Evolutionary conservation across 1,140 invertebrate genomes (phyloP).

Genomic region (Chironomus tepperi): DNA sequence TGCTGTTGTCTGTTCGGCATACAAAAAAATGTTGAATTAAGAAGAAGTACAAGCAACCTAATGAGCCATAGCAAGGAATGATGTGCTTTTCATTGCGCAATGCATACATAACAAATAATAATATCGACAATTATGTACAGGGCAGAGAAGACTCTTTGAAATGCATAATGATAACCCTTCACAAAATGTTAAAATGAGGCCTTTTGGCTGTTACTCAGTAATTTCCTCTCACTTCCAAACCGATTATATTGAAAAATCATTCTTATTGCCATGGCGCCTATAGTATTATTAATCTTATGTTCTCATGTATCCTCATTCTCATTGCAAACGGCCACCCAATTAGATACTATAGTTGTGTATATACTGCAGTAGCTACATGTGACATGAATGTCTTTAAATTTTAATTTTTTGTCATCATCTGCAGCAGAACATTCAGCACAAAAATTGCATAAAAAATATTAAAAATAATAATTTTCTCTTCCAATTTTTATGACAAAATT

Average conservation of each 20-base stretch:
- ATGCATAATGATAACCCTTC: conserved; percentile 1
- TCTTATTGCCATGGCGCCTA: neutral
- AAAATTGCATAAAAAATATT: too few species aligned
- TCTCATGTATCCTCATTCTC: neutral
- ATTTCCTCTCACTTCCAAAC: neutral
- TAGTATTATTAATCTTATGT: neutral
- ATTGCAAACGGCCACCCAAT: neutral
- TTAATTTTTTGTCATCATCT: too few species aligned
- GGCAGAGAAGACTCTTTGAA: neutral
- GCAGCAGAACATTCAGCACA: too few species aligned
- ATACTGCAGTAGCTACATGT: neutral
- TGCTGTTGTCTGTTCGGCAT: neutral
- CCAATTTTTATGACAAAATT: too few species aligned
- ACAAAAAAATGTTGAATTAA: neutral
- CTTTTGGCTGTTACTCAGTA: neutral
- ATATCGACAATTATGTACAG: neutral
- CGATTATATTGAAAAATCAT: neutral
- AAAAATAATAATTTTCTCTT: too few species aligned
- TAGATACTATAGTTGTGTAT: neutral
- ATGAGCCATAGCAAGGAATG: neutral
- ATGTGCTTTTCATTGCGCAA: too few species aligned
- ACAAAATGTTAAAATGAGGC: neutral
- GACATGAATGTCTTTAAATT: too few species aligned
- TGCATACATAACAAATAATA: too few species aligned
- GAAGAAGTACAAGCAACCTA: neutral